Evolutionary conservation across 2,888 invertebrate species (phyloP).

Genomic region (Hypsopygia costalis): DNA sequence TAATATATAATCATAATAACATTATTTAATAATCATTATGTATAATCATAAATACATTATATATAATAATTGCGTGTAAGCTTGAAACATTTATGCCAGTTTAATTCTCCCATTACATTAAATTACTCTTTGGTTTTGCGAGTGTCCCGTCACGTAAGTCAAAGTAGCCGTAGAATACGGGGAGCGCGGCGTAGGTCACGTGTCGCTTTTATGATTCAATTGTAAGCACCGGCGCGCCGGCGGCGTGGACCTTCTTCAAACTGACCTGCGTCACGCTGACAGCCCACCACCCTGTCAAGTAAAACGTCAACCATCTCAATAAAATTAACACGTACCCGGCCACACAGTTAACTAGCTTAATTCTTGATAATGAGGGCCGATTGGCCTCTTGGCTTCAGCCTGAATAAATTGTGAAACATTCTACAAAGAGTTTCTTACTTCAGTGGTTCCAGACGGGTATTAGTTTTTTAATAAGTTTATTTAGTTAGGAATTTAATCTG

Average conservation of each 20-base stretch:
- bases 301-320: constrained; percentile 36
- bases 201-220: constrained; percentile 69
- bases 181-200: constrained; percentile 31
- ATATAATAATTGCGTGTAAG: no score
- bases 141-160: not conserved
- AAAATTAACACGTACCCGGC: constrained; percentile 47
- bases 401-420: no score
- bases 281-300: constrained; percentile 21
- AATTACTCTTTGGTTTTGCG: no score
- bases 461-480: no score
- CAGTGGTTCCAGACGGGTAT: no score
- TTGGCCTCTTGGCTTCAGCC: not conserved
- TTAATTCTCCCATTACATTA: no score
- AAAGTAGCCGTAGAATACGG: constrained; percentile 15
- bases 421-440: no score
- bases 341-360: constrained; percentile 1
- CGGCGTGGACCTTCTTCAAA: constrained; percentile 46
- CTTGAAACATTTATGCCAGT: not conserved
- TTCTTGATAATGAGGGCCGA: constrained; percentile 1
- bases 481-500: no score
- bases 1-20: no score
- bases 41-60: no score
- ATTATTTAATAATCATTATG: no score
- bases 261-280: constrained; percentile 52
- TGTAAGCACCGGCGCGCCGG: constrained; percentile 33